Percentiles rank a stretch among this genome's conserved stretches.
phyloP scores from a whole-genome alignment of 2,888 invertebrate genomes.

The Drosophila helvetica region DNA sequence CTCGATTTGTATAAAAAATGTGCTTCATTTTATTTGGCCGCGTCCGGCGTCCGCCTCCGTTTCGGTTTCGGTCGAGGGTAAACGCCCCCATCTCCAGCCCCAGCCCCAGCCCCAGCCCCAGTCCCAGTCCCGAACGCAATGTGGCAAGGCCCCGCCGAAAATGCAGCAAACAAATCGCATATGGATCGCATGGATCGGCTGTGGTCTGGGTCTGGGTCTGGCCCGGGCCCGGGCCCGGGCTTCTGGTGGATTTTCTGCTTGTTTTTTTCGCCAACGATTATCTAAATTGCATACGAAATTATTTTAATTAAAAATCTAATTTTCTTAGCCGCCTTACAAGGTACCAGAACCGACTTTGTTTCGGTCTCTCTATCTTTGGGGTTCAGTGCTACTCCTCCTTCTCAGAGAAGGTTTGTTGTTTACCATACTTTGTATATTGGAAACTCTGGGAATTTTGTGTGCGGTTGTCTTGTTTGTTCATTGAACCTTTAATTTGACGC shows the following conservation, averaged over 20 bases:
- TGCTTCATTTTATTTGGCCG: constrained; percentile 82
- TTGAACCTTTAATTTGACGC: constrained; percentile 76
- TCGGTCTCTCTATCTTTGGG: neutral
- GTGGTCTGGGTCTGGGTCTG: constrained; percentile 15
- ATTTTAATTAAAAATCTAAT: constrained; percentile 84
- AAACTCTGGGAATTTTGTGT: constrained; percentile 50
- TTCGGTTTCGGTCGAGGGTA: constrained; percentile 65
- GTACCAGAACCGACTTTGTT: neutral
- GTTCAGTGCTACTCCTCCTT: neutral
- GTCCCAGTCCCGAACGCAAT: constrained; percentile 17
- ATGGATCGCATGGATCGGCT: constrained; percentile 64
- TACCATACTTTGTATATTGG: constrained; percentile 54
- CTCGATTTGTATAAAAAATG: constrained; percentile 77
- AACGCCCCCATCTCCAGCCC: constrained; percentile 81
- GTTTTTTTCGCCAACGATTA: constrained; percentile 81
- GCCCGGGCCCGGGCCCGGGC: neutral
- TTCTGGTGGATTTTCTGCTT: constrained; percentile 24
- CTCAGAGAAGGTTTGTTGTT: neutral
- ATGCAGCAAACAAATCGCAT: constrained; percentile 78
- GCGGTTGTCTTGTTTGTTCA: constrained; percentile 53
- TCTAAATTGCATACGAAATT: constrained; percentile 85
- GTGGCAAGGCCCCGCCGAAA: constrained; percentile 55
- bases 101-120: constrained; percentile 35
- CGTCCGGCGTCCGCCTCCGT: constrained; percentile 76
- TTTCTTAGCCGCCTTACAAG: constrained; percentile 65